Base-by-base conservation (phyloP, 53 echinoderm and acorn worm species). In the Holothuria leucospilota region DNA sequence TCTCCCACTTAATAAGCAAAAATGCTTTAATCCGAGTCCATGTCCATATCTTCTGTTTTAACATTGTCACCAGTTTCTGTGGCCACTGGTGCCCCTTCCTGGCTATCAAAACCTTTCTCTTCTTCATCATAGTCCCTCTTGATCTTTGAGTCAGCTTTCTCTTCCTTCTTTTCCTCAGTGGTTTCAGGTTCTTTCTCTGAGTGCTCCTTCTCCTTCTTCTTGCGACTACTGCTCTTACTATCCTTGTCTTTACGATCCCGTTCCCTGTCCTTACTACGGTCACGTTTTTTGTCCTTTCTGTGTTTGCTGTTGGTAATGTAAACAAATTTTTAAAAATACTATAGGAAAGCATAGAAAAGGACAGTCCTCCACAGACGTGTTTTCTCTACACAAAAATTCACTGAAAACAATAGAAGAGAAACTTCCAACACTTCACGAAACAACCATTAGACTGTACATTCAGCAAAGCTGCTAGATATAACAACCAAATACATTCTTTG, bases 101-200 rank as follows among this genome's bases (percentile, higher is more conserved):
- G 75, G 82, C 91, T 94, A 49, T 87, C 89, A 46, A 91, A 97
- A 5, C 98, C 98, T 88, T 97, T 95, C 81, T 97, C 98, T 65
- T 97, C 98, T 68, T 97, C 98, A 63, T 97, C 98, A 51, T 96
- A 96, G 70, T 96, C 96, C 66, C 96, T 79, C 72, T 92, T 96
- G 66, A 96, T 85, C 69, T 94, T 96, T 14, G 87, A 90, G 6
- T 85, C 84, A 46, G 67, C 69, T 83, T 90, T 88, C 25, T 88
- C 88, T 69, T 59, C 53, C 28, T 91, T 87, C 75, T 71, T 61
- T 89, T 82, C 85, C 63, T 87, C 63, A 63, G 81, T 58, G 85
- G 87, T 20, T 69, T 56, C 62, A 77, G 85, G 67, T 82, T 91
- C 87, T 68, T 82, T 59, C 63, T 91, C 93, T 53, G 59, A 60